phyloP scores from a whole-genome alignment of 2,113 vertebrate species.

The Siniperca knerii region DNA sequence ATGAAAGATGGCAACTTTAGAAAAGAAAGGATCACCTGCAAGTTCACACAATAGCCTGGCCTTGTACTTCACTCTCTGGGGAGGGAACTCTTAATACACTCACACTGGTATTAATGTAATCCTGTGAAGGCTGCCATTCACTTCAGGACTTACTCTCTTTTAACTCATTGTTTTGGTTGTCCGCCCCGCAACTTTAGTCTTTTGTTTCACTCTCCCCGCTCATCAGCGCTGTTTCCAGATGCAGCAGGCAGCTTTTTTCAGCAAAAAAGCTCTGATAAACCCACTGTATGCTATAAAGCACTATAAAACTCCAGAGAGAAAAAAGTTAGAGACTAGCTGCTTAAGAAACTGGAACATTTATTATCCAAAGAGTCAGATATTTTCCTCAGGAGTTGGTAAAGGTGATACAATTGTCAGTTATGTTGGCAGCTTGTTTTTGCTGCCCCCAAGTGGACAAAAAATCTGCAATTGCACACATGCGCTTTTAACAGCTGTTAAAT shows the following conservation, averaged over 20 bases:
- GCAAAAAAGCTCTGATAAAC: not conserved
- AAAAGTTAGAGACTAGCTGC: not conserved
- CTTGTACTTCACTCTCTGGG: conserved; percentile 62
- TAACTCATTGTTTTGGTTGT: too few species aligned
- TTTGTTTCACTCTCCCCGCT: not conserved
- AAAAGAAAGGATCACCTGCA: conserved; percentile 73
- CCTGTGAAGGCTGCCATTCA: conserved; percentile 21
- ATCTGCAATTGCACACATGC: not conserved
- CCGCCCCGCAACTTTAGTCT: not conserved
- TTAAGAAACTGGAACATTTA: not conserved
- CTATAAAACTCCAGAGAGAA: not conserved
- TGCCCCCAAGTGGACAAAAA: not conserved
- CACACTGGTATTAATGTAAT: conserved; percentile 15
- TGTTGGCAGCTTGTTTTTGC: too few species aligned
- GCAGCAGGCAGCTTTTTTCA: too few species aligned
- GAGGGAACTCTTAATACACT: conserved; percentile 18
- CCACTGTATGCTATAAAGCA: not conserved
- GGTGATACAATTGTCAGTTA: too few species aligned
- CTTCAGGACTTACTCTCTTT: not conserved
- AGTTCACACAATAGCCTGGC: conserved; percentile 48
- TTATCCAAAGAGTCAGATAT: not conserved
- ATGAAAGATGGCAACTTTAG: conserved; percentile 75
- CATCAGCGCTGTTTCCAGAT: not conserved
- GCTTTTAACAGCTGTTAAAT: too few species aligned
- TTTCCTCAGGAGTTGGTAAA: not conserved